Percentiles rank a stretch among this genome's conserved stretches.
Evolutionary conservation across 2,888 invertebrate species (phyloP).

Genomic region (Chirona hameri): DNA sequence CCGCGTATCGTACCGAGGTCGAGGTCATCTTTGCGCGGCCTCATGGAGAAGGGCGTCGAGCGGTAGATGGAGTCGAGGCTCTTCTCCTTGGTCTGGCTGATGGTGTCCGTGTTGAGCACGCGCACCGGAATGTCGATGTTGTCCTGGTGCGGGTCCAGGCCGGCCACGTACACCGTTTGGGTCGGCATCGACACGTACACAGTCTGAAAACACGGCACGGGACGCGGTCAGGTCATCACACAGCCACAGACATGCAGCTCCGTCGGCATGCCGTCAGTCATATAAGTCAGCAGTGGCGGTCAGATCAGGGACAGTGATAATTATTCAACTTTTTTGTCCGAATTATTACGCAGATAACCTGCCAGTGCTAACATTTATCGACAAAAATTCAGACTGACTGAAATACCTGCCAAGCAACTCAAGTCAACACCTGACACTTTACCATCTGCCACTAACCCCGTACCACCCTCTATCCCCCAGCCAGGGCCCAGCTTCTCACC

Average conservation of each 20-base stretch:
- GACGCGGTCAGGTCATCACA: neutral
- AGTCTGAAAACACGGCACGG: slow-evolving; percentile 51
- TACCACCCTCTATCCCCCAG: no score
- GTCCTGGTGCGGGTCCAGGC: slow-evolving; percentile 82
- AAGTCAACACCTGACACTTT: no score
- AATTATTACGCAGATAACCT: no score
- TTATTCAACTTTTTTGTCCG: no score
- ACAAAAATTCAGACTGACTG: no score
- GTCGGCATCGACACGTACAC: slow-evolving; percentile 90
- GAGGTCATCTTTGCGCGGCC: slow-evolving; percentile 92
- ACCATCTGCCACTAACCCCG: no score
- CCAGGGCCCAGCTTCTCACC: slow-evolving; percentile 49
- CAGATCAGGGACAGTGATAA: no score
- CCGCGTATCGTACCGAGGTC: slow-evolving; percentile 67
- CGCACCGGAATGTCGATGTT: slow-evolving; percentile 79
- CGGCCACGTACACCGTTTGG: slow-evolving; percentile 81
- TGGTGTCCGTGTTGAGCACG: slow-evolving; percentile 97
- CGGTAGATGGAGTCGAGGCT: slow-evolving; percentile 96
- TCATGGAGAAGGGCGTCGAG: slow-evolving; percentile 90
- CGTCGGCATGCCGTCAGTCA: no score
- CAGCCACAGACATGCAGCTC: no score
- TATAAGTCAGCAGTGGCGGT: no score
- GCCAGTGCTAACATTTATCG: no score
- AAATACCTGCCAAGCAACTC: no score
- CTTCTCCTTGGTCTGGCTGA: slow-evolving; percentile 93